Conservation (phyloP, 2,797 vertebrate genomes). For the Halcyon leucocephala region DNA sequence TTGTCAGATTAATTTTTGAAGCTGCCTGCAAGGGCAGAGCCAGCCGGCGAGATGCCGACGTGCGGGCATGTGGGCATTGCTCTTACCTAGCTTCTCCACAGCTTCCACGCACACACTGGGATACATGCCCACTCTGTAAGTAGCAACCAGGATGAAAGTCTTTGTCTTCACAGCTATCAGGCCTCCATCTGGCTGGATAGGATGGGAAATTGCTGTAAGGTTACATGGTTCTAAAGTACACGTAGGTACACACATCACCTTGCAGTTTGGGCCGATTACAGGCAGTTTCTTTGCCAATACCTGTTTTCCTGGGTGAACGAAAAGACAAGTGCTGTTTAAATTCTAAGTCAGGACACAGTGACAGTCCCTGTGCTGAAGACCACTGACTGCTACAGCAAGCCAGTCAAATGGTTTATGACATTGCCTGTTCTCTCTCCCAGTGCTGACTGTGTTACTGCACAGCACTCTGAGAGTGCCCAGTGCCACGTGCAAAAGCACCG, state of each 20-base stretch:
- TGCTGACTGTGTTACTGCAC: background rate
- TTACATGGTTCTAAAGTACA: background rate
- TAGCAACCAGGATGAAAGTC: constrained; percentile 76
- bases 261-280: background rate
- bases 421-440: background rate
- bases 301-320: background rate
- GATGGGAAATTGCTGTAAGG: background rate
- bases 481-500: background rate
- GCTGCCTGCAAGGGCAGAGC: background rate
- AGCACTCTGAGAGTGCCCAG: background rate
- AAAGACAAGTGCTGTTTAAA: background rate
- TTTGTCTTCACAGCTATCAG: constrained; percentile 78
- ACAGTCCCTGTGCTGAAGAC: background rate
- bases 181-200: constrained; percentile 73
- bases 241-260: background rate
- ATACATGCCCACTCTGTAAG: constrained; percentile 80
- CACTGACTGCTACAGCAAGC: background rate
- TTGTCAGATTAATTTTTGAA: background rate
- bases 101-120: constrained; percentile 85
- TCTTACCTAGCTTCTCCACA: constrained; percentile 82
- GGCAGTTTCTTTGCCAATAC: background rate
- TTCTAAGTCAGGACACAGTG: background rate
- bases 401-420: background rate
- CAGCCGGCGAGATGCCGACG: rapidly evolving
- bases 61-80: background rate